A percentile compares a stretch with the other conserved stretches of the same genome.
Conservation (phyloP, 2,113 vertebrate species). For the Tragulus kanchil region DNA sequence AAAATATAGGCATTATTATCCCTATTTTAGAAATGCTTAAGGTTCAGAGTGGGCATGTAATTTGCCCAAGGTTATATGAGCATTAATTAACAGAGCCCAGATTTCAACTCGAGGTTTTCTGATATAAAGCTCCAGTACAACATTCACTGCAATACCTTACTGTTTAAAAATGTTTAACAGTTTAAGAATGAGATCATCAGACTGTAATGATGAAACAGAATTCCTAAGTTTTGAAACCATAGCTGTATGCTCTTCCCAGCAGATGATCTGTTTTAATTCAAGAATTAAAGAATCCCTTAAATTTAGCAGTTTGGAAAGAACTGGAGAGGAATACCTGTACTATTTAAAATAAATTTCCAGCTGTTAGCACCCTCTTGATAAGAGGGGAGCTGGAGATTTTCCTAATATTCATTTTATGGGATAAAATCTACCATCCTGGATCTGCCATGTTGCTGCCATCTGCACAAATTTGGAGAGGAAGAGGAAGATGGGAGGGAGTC, state of each 20-base stretch:
- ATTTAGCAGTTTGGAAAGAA: neutral
- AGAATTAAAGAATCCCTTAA: slow-evolving; percentile 47
- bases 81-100: neutral
- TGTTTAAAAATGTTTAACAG: neutral
- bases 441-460: neutral
- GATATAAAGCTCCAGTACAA: neutral
- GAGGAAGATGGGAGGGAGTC: neutral
- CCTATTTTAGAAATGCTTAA: neutral
- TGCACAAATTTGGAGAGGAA: neutral
- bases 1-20: neutral
- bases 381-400: neutral
- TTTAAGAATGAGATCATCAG: neutral
- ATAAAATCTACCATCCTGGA: neutral
- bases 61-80: neutral
- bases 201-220: neutral
- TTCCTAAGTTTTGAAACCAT: neutral
- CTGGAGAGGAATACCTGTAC: neutral
- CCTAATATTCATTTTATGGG: neutral
- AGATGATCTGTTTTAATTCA: neutral
- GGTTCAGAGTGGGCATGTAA: neutral
- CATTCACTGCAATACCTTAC: neutral
- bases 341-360: slow-evolving; percentile 28
- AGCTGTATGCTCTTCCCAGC: neutral
- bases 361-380: neutral
- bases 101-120: neutral